Evolutionary conservation across 2,797 vertebrate species (phyloP), one percentile per base, ranked within the genome.

Genomic region (Lutjanus argentimaculatus): DNA sequence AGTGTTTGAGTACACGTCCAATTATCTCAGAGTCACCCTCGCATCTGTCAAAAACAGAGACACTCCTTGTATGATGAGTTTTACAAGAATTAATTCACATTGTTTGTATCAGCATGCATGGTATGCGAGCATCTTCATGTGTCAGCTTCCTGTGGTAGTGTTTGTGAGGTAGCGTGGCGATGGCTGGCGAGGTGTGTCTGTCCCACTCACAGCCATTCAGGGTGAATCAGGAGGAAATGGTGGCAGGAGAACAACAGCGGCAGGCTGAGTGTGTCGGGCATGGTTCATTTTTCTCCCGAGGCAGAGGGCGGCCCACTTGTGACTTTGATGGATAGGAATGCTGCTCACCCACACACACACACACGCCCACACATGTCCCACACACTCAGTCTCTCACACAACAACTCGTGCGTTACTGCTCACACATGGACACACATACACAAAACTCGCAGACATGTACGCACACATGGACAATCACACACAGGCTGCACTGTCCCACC

Each of bases 291-390:
- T 92, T 86, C 92, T 91, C 91, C 87, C 62, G 57, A 94, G 91
- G 89, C 84, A 83, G 85, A 94, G 91, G 90, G 85, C 89, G 91
- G 85, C 90, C 89, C 75, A 71, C 57, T 88, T 80, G 85, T 96
- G 94, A 96, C 94, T 94, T 94, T 93, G 93, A 93, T 93, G 88
- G 91, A 94, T 91, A 84, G 94, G 95, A 96, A 96, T 96, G 95
- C 90, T 90, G 92, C 79, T 94, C 93, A 93, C 91, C 89, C 94
- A 91, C 95, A 85, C 84, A 90, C 90, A 80, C 88, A 85, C 72
- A 73, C 81, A 88, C 85, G 72, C 90, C 78, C 86, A 91, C 93
- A 91, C 88, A 92, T 85, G 88, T 92, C 93, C 89, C 91, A 94
- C 88, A 89, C 84, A 85, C 82, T 84, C 83, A 67, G 62, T 48